Percentiles rank a stretch among this genome's conserved stretches.
phyloP scores from a whole-genome alignment of 2,888 invertebrate genomes.

The Dugesia japonica region DNA sequence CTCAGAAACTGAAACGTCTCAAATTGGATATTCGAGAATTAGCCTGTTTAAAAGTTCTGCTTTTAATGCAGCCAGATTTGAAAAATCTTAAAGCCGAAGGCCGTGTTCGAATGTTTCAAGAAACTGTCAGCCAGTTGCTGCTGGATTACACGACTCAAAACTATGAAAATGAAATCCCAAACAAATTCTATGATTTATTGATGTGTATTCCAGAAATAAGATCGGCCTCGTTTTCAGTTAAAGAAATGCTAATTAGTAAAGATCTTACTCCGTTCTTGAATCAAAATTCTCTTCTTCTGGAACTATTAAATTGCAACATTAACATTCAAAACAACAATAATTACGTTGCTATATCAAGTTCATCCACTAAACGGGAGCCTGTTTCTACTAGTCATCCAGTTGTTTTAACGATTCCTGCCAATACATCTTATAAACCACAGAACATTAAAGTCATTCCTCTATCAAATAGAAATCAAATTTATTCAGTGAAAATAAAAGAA shows the following conservation, averaged over 20 bases:
- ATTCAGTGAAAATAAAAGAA: neutral
- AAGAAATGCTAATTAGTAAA: constrained; percentile 71
- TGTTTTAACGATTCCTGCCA: neutral
- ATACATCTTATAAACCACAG: neutral
- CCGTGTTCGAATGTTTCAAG: constrained; percentile 78
- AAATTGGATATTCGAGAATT: constrained; percentile 85
- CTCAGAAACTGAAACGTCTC: constrained; percentile 71
- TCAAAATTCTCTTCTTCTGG: constrained; percentile 71
- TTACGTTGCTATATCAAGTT: neutral
- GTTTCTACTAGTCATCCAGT: neutral
- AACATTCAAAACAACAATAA: constrained; percentile 17
- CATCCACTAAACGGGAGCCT: neutral
- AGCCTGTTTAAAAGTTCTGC: constrained; percentile 83
- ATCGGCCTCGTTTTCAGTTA: constrained; percentile 80
- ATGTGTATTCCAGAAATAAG: constrained; percentile 81
- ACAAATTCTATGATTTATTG: constrained; percentile 80
- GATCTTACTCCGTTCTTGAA: constrained; percentile 55
- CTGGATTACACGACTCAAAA: constrained; percentile 76
- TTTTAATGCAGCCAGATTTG: constrained; percentile 76
- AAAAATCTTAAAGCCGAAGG: constrained; percentile 79
- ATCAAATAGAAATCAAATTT: constrained; percentile 13
- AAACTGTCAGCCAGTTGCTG: constrained; percentile 74
- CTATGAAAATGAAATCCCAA: constrained; percentile 69
- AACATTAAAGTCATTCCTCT: constrained; percentile 2
- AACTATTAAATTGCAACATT: constrained; percentile 55